Conservation (phyloP, 2,888 invertebrate genomes). For the Eledone cirrhosa region DNA sequence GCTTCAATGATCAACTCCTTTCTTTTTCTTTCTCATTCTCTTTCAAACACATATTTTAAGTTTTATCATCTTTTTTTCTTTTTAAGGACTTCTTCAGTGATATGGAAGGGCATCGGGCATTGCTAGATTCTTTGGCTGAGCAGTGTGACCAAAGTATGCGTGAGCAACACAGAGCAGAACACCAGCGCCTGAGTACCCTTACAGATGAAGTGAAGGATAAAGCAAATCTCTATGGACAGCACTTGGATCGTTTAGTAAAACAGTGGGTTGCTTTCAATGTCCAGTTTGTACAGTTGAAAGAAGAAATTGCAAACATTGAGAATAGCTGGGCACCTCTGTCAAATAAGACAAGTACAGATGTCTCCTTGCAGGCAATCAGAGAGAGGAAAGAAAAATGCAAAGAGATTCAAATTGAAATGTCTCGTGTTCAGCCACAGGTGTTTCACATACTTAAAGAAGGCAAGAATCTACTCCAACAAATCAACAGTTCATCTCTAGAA, state of each 20-base stretch:
- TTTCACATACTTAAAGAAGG: conserved; percentile 61
- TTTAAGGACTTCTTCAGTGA: conserved; percentile 63
- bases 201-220: conserved; percentile 59
- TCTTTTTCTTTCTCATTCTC: too few relatives aligned
- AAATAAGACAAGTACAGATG: conserved; percentile 42
- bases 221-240: conserved; percentile 58
- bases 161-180: conserved; percentile 48
- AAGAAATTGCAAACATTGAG: not conserved
- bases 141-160: conserved; percentile 54
- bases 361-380: conserved; percentile 51
- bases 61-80: conserved; percentile 12
- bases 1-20: too few relatives aligned
- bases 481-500: conserved; percentile 59
- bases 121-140: conserved; percentile 57
- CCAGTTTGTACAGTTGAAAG: conserved; percentile 31
- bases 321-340: conserved; percentile 41
- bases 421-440: conserved; percentile 56
- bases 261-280: conserved; percentile 25
- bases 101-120: conserved; percentile 61
- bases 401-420: conserved; percentile 53
- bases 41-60: too few relatives aligned
- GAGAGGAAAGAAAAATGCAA: conserved; percentile 52
- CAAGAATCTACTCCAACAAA: conserved; percentile 57
- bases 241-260: conserved; percentile 13
- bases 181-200: conserved; percentile 46